Base-by-base conservation (phyloP, 2,113 vertebrate genomes). In the Neolamprologus ventralis region DNA sequence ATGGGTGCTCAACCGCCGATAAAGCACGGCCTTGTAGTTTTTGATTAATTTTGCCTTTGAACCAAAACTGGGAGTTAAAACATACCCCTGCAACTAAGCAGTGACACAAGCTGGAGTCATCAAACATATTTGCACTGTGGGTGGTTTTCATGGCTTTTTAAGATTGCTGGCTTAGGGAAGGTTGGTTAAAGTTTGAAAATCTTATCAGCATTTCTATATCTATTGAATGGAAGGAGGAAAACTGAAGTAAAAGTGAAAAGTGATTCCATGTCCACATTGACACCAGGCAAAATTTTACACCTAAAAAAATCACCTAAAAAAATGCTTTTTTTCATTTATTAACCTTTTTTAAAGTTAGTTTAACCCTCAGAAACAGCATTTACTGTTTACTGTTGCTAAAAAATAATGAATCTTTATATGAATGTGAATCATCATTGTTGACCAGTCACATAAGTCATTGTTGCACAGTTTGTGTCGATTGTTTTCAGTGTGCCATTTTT, bases 231-330 rank as follows among this genome's bases (percentile, higher is more conserved):
- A 68, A 68, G 63, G 11, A 68, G 35, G 63, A 68, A 9, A 68
- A 68, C 35, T 40, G 7, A 68, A 68, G 19, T 68, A 68, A 68
- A 63, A 68, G 19, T 13, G 11, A 40, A 14, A 40, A 40, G 35
- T 2, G 11, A 68, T 68, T 68, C n/a, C 35, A 4, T 40, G 35
- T 68, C 19, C 33, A 68, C 19, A 14, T 21, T 40, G 33, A 68
- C 3, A 68, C 19, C 35, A 40, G 4, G 63, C 0, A 0, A 21
- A 40, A 68, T 42, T 42, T 16, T 71, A 42, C 3, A 71, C 7
- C 3, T 6, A 63, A 40, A 8, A 37, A 2, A 21, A 21, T 21
- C 3, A 71, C 7, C 3, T 6, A 60, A 37, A 8, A 37, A 2
- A 14, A 4, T 9, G n/a, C 2, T 42, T 42, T 40, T 68, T 71